These are phyloP conservation scores for Dendrolimus pini DNA, from an alignment of 2,888 invertebrate genomes.

Conservation along the genomic window DNA sequence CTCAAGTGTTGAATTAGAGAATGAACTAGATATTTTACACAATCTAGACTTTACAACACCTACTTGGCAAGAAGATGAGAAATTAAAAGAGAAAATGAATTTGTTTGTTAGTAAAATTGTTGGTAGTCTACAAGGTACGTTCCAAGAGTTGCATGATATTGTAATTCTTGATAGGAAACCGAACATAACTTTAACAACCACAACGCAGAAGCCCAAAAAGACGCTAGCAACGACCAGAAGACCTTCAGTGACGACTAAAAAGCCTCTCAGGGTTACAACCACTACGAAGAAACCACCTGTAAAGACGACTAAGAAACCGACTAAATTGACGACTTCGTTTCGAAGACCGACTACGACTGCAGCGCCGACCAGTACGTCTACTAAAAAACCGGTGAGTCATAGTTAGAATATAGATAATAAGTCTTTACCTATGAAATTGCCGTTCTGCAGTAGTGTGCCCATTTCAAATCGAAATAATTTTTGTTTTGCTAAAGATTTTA, in stretches of 20 bases:
- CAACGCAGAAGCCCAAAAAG: conserved; percentile 57
- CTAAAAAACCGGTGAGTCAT: conserved; percentile 54
- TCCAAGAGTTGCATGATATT: conserved; percentile 87
- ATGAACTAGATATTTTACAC: conserved; percentile 62
- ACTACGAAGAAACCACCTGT: conserved; percentile 54
- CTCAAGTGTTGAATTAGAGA: conserved; percentile 70
- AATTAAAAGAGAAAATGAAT: conserved; percentile 87
- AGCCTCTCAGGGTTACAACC: conserved; percentile 49
- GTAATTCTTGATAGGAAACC: conserved; percentile 74
- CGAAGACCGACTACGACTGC: conserved; percentile 40
- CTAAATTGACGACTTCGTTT: conserved; percentile 41
- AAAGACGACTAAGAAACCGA: conserved; percentile 63
- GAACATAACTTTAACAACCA: conserved; percentile 52
- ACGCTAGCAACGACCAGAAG: conserved; percentile 54
- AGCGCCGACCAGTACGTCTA: conserved; percentile 29
- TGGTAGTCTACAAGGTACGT: conserved; percentile 88
- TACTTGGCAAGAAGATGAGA: conserved; percentile 84
- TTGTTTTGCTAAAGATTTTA: neutral
- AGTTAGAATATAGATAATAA: neutral
- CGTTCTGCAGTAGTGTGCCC: neutral
- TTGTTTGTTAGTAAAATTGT: conserved; percentile 90
- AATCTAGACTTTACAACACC: conserved; percentile 86
- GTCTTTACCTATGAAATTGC: neutral
- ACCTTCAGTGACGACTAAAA: conserved; percentile 64
- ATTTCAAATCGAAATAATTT: neutral